Evolutionary conservation across 2,888 invertebrate species (phyloP).

Genomic region (Calliopum simillimum): DNA sequence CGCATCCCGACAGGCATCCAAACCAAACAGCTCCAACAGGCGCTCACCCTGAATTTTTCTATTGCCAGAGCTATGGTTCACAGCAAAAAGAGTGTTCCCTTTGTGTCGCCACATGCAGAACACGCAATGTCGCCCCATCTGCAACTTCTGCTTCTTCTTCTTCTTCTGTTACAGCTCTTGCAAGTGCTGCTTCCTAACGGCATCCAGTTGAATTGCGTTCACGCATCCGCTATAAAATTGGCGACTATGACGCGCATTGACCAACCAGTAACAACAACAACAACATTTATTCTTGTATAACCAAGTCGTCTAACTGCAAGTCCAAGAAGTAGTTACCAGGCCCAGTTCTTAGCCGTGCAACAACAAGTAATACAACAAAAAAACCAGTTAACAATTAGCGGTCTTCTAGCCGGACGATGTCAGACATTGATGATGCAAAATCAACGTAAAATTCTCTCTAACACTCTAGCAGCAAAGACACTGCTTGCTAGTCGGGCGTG

Average conservation of each 20-base stretch:
- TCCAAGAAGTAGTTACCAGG: too few species aligned
- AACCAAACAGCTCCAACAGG: neutral
- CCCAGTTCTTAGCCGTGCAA: neutral
- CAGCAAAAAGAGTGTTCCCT: constrained; percentile 8
- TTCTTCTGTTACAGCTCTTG: too few species aligned
- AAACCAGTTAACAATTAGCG: constrained; percentile 36
- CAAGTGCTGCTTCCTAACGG: constrained; percentile 54
- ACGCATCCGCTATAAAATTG: constrained; percentile 66
- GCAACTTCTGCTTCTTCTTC: too few species aligned
- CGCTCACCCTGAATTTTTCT: neutral
- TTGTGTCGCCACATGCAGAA: constrained; percentile 23
- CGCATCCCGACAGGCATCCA: constrained; percentile 17
- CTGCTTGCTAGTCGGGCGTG: neutral
- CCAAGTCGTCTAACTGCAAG: too few species aligned
- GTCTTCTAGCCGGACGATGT: constrained; percentile 7
- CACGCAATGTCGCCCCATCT: constrained; percentile 18
- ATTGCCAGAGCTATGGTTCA: too few species aligned
- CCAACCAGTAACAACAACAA: neutral
- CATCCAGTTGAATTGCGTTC: constrained; percentile 65
- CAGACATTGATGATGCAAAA: neutral
- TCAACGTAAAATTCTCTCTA: neutral
- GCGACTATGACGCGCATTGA: constrained; percentile 38
- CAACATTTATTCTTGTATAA: neutral
- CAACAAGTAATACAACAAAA: neutral
- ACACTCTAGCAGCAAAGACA: neutral